phyloP scores from a whole-genome alignment of 2,797 vertebrate species.

The Microcaecilia unicolor region DNA sequence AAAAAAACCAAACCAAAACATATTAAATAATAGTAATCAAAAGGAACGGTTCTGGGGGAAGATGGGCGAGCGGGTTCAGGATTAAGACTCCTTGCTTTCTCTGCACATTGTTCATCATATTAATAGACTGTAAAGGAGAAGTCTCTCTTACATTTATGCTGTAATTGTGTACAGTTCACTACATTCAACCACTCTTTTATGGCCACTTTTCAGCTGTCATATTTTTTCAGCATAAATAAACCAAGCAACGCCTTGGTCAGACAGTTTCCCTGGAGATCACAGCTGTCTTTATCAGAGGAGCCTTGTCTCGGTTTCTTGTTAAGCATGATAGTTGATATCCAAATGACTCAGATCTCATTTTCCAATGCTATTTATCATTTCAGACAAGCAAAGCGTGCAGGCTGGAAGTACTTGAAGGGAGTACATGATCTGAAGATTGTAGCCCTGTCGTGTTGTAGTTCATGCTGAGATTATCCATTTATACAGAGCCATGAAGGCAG shows the following conservation, averaged over 20 bases:
- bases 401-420: slow-evolving; percentile 7
- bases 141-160: no score
- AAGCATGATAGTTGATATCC: slow-evolving; percentile 3
- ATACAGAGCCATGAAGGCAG: slow-evolving; percentile 11
- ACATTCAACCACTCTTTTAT: slow-evolving; percentile 7
- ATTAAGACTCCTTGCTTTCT: no score
- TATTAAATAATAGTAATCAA: no score
- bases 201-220: slow-evolving; percentile 2
- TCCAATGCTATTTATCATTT: slow-evolving; percentile 9
- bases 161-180: no score
- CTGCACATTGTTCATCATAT: no score
- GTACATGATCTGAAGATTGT: slow-evolving; percentile 5
- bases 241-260: not conserved
- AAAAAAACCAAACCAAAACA: no score
- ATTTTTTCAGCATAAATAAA: slow-evolving; percentile 4
- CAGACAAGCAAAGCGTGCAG: slow-evolving; percentile 1
- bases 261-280: not conserved
- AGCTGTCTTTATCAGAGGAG: not conserved
- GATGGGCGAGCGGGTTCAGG: no score
- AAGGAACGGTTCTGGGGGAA: no score
- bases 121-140: no score
- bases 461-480: not conserved
- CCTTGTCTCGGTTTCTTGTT: slow-evolving; percentile 15
- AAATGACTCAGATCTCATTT: slow-evolving; percentile 8
- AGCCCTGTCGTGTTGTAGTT: slow-evolving; percentile 3